Evolutionary conservation across 2,113 vertebrate species (phyloP).

Genomic region (Phrynosoma blainvillii): DNA sequence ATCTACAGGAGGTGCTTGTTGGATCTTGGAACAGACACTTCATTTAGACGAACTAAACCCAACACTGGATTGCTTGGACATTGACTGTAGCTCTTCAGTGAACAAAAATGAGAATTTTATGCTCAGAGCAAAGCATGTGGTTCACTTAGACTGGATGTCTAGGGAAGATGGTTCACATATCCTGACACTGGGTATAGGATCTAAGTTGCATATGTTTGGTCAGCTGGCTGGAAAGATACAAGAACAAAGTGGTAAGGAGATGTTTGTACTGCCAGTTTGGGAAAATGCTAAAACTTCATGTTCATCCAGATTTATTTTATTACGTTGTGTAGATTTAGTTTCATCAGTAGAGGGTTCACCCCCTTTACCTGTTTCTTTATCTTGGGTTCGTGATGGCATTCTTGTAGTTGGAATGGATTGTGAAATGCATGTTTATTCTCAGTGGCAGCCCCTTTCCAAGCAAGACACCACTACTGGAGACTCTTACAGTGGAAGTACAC

Average conservation of each 20-base stretch:
- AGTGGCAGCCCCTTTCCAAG: conserved; percentile 91
- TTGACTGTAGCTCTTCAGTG: conserved; percentile 70
- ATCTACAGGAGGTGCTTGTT: conserved; percentile 94
- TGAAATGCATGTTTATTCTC: conserved; percentile 99
- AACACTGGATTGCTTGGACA: conserved; percentile 69
- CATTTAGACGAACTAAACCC: conserved; percentile 81
- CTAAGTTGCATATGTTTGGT: conserved; percentile 95
- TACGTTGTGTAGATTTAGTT: conserved; percentile 89
- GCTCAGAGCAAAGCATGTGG: conserved; percentile 76
- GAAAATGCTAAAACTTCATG: conserved; percentile 71
- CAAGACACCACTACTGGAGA: conserved; percentile 65
- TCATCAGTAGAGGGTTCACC: conserved; percentile 93
- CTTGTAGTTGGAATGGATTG: conserved; percentile 98
- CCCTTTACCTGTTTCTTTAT: conserved; percentile 93
- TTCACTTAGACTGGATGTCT: conserved; percentile 98
- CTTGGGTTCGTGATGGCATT: conserved; percentile 98
- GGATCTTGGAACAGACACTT: conserved; percentile 94
- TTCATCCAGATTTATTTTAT: conserved; percentile 85
- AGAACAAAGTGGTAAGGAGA: conserved; percentile 85
- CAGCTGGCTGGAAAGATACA: conserved; percentile 86
- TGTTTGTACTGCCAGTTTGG: conserved; percentile 69
- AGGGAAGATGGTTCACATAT: conserved; percentile 97
- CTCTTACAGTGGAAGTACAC: conserved; percentile 80
- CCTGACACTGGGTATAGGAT: conserved; percentile 92
- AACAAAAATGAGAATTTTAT: conserved; percentile 67